Base-by-base conservation (phyloP, 2,113 vertebrate genomes). In the Salvator merianae region DNA sequence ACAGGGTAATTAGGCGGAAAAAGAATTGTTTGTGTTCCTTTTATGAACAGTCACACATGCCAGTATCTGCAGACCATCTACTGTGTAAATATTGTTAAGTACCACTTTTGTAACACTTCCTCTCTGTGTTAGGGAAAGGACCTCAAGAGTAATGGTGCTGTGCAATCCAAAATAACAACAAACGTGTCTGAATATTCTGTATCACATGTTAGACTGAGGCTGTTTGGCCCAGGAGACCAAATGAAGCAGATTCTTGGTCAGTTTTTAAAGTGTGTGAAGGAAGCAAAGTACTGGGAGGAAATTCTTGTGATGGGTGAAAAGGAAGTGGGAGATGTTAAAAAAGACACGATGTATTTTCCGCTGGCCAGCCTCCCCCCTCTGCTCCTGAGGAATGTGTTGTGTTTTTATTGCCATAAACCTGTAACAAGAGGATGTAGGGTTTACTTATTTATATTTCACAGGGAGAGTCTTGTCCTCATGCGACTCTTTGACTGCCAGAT, bases 331-430 rank as follows among this genome's bases (percentile, higher is more conserved):
- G 93, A 88, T 77, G 90, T 92, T 93, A 93, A 93, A 94, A 94
- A 95, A 94, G 71, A 95, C 92, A 94, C 85, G 91, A 88, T 89
- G 92, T 88, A 88, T 94, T 96, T 96, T 96, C 95, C 93, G 91
- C 84, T n/a, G 38, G 68, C 55, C 68, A 63, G 71, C n/a, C 68
- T 63, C 7, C 69, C 53, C 36, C 68, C 74, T 7, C 89, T 90
- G 90, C 85, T 90, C 73, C 76, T 7, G 8, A 84, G 55, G 76
- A 91, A 92, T 2, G 79, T 20, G 0, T 91, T 93, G 92, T 88
- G 93, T 94, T 94, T 94, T 95, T 95, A 96, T 95, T 83, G 90
- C 92, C 90, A 93, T 83, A 93, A 94, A 94, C 86, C 89, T 86
- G 86, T 88, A 92, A 88, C 88, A 76, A 86, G 94, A 96, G 95